Evolutionary conservation across 2,113 vertebrate species (phyloP), one percentile per base, ranked within the genome.

Genomic region (Rissa tridactyla): DNA sequence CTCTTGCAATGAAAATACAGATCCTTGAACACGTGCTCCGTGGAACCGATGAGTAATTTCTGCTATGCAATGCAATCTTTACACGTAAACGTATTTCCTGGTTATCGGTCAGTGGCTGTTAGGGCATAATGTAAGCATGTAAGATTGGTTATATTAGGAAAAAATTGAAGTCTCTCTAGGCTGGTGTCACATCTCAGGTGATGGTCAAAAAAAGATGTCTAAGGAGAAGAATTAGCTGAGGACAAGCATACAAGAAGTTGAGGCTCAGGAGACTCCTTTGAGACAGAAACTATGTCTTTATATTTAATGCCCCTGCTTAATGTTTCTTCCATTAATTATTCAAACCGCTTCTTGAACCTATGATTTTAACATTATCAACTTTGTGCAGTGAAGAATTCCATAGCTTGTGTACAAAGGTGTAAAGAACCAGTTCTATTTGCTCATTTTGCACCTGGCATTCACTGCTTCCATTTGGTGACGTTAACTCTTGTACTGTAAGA

Each of bases 11-110:
- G 17, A 73, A 81, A 92, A 72, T 30, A 25, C 0, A 82, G 38
- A 21, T 65, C 22, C 29, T 42, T 68, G 58, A 76, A 29, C 44
- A 11, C 21, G 15, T 0, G 4, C 29, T 36, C 2, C 47, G 23
- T 76, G n/a, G 22, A 64, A 62, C 25, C 0, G 0, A 6, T 61
- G 26, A 70, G 58, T 51, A 76, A 9, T 32, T 88, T 4, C 0
- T 40, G 23, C 36, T 60, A 1, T 17, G 76, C 51, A 40, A 6
- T 23, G 7, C 3, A 16, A 13, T 55, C 34, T 77, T 47, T 52
- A 23, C 32, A 14, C 12, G 10, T 36, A 4, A 58, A n/a, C 5
- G 0, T 12, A 3, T 51, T 54, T 78, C 58, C 65, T 83, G 27
- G 22, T 21, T 64, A 13, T 38, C 83, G 40, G 13, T 36, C 54